These are phyloP conservation scores for Siderastrea siderea DNA, from an alignment of 92 coral and sea anemone species.

Conservation along the genomic window DNA sequence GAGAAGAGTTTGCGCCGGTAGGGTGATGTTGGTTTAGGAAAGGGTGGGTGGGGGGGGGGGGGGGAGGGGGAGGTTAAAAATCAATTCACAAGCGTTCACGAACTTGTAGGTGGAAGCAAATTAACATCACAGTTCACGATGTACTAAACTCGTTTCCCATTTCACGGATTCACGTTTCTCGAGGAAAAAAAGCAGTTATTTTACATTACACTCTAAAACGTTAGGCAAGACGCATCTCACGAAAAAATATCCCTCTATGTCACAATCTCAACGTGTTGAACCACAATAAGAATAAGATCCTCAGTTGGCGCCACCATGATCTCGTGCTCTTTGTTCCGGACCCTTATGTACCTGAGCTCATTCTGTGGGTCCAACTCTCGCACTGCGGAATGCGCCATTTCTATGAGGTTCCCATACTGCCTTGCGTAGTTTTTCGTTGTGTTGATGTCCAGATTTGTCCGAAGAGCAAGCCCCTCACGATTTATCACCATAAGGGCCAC, in stretches of 20 bases:
- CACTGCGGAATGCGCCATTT: slow-evolving; percentile 72
- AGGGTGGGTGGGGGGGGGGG: too few species aligned
- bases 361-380: slow-evolving; percentile 83
- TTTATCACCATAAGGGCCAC: slow-evolving; percentile 66
- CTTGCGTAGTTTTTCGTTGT: slow-evolving; percentile 70
- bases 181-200: too few species aligned
- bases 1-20: too few species aligned
- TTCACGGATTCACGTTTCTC: too few species aligned
- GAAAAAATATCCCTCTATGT: neutral
- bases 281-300: slow-evolving; percentile 60
- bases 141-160: too few species aligned
- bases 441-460: slow-evolving; percentile 66
- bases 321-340: slow-evolving; percentile 75
- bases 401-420: slow-evolving; percentile 62
- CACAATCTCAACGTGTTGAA: slow-evolving; percentile 28
- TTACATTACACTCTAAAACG: too few species aligned
- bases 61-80: too few species aligned
- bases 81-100: too few species aligned
- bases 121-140: too few species aligned
- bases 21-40: too few species aligned
- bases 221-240: too few species aligned
- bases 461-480: slow-evolving; percentile 71
- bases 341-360: slow-evolving; percentile 72
- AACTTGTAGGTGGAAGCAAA: too few species aligned
- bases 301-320: slow-evolving; percentile 78